phyloP scores from a whole-genome alignment of 2,113 vertebrate genomes.

The Xenopus laevis region DNA sequence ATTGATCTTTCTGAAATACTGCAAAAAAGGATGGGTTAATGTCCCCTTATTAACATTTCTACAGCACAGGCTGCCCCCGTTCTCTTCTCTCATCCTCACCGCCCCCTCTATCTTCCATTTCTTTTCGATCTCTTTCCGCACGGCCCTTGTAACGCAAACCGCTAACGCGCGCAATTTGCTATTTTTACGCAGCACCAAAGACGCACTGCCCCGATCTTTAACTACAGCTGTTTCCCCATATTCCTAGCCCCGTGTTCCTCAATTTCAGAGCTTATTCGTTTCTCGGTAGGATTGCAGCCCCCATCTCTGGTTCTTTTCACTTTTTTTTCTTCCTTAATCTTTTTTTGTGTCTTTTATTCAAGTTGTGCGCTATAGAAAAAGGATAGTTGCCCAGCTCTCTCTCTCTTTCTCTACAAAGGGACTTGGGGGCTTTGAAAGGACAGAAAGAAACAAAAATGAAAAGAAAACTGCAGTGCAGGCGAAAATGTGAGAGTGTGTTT shows the following conservation, averaged over 20 bases:
- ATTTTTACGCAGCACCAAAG: neutral
- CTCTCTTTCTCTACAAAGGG: conserved; percentile 68
- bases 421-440: conserved; percentile 65
- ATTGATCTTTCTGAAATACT: conserved; percentile 65
- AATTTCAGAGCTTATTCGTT: neutral
- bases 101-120: neutral
- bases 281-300: conserved; percentile 43
- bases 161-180: neutral
- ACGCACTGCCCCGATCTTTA: too few species aligned
- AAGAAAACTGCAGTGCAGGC: conserved; percentile 68
- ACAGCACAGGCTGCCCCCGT: conserved; percentile 52
- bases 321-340: conserved; percentile 40
- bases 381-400: conserved; percentile 59
- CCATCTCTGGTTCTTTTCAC: conserved; percentile 26
- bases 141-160: neutral
- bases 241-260: neutral
- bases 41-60: conserved; percentile 75
- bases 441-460: conserved; percentile 70
- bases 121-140: neutral
- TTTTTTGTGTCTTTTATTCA: conserved; percentile 55
- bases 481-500: conserved; percentile 64
- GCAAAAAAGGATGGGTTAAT: conserved; percentile 72
- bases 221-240: conserved; percentile 2
- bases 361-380: conserved; percentile 58
- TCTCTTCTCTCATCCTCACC: neutral